These are phyloP conservation scores for Neria commutata DNA, from an alignment of 2,888 invertebrate genomes.

Conservation along the genomic window DNA sequence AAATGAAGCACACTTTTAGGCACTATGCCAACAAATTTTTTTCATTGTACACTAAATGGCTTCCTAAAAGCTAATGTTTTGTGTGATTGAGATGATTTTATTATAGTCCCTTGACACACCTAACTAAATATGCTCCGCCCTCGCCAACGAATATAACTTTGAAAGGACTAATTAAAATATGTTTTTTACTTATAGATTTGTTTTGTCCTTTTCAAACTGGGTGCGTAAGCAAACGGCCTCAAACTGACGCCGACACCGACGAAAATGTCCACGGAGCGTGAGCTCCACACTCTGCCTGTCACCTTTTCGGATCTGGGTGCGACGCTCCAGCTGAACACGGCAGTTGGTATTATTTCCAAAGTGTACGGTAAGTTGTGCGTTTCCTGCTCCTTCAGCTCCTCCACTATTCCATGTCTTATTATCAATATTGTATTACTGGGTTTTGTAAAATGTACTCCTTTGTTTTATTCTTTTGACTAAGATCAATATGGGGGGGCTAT, in stretches of 20 bases:
- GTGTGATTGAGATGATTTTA: no score
- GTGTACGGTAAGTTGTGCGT: conserved; percentile 63
- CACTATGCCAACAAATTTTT: background rate
- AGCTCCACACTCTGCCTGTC: conserved; percentile 64
- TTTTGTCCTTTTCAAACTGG: conserved; percentile 30
- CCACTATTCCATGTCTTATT: conserved; percentile 11
- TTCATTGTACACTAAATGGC: no score
- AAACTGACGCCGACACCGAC: conserved; percentile 61
- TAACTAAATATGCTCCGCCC: background rate
- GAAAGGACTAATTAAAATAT: conserved; percentile 19
- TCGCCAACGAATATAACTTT: no score
- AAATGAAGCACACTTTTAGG: background rate
- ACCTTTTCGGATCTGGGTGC: conserved; percentile 63
- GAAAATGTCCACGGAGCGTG: conserved; percentile 68
- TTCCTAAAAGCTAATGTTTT: no score
- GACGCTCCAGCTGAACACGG: conserved; percentile 63
- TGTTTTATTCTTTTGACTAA: conserved; percentile 19
- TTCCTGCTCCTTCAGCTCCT: background rate
- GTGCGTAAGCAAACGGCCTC: conserved; percentile 41
- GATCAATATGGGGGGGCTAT: conserved; percentile 2
- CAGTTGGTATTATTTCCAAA: conserved; percentile 66
- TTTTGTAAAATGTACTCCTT: background rate
- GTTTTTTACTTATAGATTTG: no score
- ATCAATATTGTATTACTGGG: conserved; percentile 1
- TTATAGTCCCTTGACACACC: background rate